Evolutionary conservation across 2,888 invertebrate genomes (phyloP), one percentile per base, ranked within the genome.

Genomic region (Catocala nupta): DNA sequence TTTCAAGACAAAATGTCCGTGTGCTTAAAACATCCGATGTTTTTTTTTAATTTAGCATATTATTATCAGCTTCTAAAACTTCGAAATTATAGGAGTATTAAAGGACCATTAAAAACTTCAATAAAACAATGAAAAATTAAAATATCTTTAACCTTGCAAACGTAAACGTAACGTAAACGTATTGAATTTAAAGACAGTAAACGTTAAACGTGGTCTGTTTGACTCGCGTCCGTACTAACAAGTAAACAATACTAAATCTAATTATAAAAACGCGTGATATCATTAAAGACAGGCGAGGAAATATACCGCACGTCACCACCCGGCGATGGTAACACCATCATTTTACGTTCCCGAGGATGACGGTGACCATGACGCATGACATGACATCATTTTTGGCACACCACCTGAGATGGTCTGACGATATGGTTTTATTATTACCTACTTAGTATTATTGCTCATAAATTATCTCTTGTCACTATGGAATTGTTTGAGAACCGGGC

Each of bases 301-400:
- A 59, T 63, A 61, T 10, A 25, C 42, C 12, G 34, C 3, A 64
- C 73, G 76, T 66, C 76, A 71, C 49, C 47, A 61, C 36, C 45
- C 34, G 16, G 48, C 48, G 34, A 54, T 60, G 48, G 57, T 48
- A 59, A 57, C 60, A 69, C 63, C 62, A 69, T 53, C 50, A 33
- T 53, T 60, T 62, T 50, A 50, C 58, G 51, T 52, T 48, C 48
- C 39, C 16, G 16, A n/a, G 39, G 34, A 64, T 66, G 74, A 67
- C 68, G 68, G 51, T 43, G 55, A 7, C 34, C 42, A 55, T 76
- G 75, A 74, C 75, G 74, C 66, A 70, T 10, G n/a, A 39, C 39
- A 43, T 72, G 72, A 74, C 77, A 57, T 77, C 77, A 76, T 10
- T 63, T 63, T 76, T 74, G 75, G 75, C 75, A 76, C 51, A 51